Evolutionary conservation across 2,113 vertebrate genomes (phyloP), one percentile per base, ranked within the genome.

Genomic region (Carettochelys insculpta): DNA sequence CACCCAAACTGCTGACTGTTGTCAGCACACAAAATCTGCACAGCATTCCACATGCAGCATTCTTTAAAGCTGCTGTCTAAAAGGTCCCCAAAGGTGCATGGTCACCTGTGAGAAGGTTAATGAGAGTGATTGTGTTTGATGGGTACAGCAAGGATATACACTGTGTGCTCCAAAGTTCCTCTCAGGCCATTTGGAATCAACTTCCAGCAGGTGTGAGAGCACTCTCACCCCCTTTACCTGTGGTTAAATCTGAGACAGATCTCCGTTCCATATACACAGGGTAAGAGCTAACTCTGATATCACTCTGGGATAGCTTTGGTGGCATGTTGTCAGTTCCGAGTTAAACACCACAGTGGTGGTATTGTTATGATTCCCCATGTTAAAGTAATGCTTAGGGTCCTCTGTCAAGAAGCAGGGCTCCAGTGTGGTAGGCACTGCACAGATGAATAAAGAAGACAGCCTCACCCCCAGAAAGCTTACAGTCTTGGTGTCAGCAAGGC

Each of bases 361-460:
- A 53, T 52, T 27, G n/a, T 16, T 29, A 31, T n/a, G 43, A 77
- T 34, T 79, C 85, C 56, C 68, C 51, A 85, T 51, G 9, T 71
- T 88, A 41, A 86, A 27, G 38, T 50, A 92, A 56, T 41, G 10
- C 9, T 82, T 6, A n/a, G 6, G n/a, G 38, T 20, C 34, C 14
- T 78, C 2, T 79, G 45, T 79, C 58, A 85, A 34, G 77, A 87
- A 77, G 53, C 3, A 58, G 25, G 13, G 29, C 34, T 83, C 5
- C 65, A 48, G 3, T 4, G 4, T 13, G 25, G 25, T 48, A 8
- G 1, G 3, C 68, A 48, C 13, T 13, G 19, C 47, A 2, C 0
- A 2, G 47, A 20, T 34, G 83, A 80, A 9, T 41, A n/a, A n/a
- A 85, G 20, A 43, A 61, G 45, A 56, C 85, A 22, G 12, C 29